Conservation (phyloP, 2,888 invertebrate species). For the Drosophila planitibia region DNA sequence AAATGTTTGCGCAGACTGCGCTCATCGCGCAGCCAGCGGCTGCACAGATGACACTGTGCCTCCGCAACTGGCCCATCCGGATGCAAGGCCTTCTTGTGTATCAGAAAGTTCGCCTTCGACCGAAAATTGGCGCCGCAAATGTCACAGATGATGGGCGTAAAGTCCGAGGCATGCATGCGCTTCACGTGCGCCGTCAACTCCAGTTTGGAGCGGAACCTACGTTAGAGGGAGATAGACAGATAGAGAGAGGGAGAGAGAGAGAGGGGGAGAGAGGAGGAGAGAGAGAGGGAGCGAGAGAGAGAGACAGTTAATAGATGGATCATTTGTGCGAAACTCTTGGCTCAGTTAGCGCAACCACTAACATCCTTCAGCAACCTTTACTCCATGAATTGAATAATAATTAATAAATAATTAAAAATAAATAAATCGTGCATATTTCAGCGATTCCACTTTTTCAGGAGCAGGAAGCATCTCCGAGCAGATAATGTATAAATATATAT, state of each 20-base stretch:
- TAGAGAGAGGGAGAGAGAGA: background rate
- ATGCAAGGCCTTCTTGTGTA: conserved; percentile 72
- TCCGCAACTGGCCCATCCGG: conserved; percentile 72
- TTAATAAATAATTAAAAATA: too few species aligned
- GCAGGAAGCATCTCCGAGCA: too few species aligned
- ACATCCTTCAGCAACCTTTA: background rate
- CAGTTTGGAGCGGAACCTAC: conserved; percentile 70
- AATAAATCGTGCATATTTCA: too few species aligned
- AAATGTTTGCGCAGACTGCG: conserved; percentile 72
- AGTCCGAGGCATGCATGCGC: conserved; percentile 69
- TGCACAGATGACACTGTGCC: conserved; percentile 70
- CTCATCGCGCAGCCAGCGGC: conserved; percentile 71
- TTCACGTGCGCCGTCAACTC: conserved; percentile 71
- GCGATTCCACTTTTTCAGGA: too few species aligned
- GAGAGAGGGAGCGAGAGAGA: background rate
- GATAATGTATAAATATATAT: too few species aligned
- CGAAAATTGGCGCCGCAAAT: conserved; percentile 72
- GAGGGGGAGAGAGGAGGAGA: background rate
- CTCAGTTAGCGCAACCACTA: background rate
- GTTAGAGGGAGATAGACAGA: background rate
- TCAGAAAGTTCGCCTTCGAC: conserved; percentile 71
- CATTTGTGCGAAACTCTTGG: background rate
- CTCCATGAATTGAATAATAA: background rate
- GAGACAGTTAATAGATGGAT: background rate
- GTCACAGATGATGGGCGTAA: conserved; percentile 77